These are phyloP conservation scores for Lepus townsendii DNA, from an alignment of 2,797 vertebrate genomes.

Conservation along the genomic window DNA sequence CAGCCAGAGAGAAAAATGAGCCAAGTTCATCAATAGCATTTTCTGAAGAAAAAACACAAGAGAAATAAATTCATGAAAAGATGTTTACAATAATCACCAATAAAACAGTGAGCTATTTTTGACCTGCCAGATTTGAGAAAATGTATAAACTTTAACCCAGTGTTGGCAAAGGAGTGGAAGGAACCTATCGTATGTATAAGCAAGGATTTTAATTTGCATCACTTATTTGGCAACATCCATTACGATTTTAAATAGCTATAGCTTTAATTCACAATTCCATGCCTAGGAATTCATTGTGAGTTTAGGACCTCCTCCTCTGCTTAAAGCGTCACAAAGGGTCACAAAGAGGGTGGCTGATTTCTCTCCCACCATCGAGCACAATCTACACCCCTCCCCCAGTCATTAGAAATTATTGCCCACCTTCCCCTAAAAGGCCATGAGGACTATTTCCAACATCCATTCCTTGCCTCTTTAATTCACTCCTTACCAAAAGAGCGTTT, in stretches of 20 bases:
- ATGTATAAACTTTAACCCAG: background rate
- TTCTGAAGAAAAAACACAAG: slow-evolving; percentile 17
- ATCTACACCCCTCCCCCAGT: no score
- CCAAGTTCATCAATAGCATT: slow-evolving; percentile 2
- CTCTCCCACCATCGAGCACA: background rate
- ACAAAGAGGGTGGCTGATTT: background rate
- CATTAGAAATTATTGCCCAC: no score
- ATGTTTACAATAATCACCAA: background rate
- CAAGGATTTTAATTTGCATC: background rate
- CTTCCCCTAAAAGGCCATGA: background rate
- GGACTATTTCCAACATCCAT: background rate
- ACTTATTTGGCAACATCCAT: background rate
- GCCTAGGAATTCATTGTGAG: background rate
- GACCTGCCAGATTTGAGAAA: background rate
- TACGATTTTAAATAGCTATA: background rate
- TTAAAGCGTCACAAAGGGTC: background rate
- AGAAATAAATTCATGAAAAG: background rate
- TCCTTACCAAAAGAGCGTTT: background rate
- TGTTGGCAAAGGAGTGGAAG: background rate
- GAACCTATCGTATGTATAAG: background rate
- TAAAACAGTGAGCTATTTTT: background rate
- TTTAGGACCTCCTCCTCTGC: background rate
- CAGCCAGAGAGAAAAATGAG: background rate
- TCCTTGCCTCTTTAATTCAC: background rate
- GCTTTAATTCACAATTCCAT: background rate